Conservation (phyloP, 2,797 vertebrate genomes). For the Ambastaia sidthimunki region DNA sequence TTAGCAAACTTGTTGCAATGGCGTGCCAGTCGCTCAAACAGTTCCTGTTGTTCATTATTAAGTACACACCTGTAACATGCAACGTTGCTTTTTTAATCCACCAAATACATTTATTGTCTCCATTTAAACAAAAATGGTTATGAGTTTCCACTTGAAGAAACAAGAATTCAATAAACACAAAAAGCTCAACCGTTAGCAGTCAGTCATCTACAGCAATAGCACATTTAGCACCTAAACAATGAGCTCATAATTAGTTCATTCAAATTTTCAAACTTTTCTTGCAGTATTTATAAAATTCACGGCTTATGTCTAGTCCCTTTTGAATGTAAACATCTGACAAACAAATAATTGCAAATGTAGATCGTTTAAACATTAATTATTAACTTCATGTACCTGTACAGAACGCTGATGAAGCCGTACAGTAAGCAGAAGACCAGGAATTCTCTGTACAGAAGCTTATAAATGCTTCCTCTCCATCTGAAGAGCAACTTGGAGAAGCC, state of each 20-base stretch:
- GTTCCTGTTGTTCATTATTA: slow-evolving; percentile 76
- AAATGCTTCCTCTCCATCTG: slow-evolving; percentile 92
- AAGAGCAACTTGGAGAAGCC: slow-evolving; percentile 91
- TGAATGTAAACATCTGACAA: neutral
- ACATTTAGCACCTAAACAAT: too few relatives aligned
- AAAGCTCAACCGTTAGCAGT: too few relatives aligned
- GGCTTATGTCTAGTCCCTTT: too few relatives aligned
- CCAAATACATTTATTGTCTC: neutral
- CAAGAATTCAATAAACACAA: too few relatives aligned
- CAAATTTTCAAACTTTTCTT: too few relatives aligned
- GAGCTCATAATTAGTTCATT: too few relatives aligned
- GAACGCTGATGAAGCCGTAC: slow-evolving; percentile 81
- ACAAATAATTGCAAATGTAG: neutral
- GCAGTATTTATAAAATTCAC: too few relatives aligned
- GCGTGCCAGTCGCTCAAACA: slow-evolving; percentile 81
- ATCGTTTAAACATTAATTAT: neutral
- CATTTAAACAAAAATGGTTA: too few relatives aligned
- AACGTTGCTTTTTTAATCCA: too few relatives aligned
- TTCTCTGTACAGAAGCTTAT: slow-evolving; percentile 89
- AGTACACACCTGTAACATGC: slow-evolving; percentile 77
- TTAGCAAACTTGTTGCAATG: slow-evolving; percentile 86
- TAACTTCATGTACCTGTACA: slow-evolving; percentile 76
- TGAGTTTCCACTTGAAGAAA: too few relatives aligned
- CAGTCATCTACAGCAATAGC: too few relatives aligned
- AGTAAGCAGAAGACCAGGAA: slow-evolving; percentile 79